These are phyloP conservation scores for Clarias fuscus DNA, from an alignment of 2,797 vertebrate genomes.

Conservation along the genomic window DNA sequence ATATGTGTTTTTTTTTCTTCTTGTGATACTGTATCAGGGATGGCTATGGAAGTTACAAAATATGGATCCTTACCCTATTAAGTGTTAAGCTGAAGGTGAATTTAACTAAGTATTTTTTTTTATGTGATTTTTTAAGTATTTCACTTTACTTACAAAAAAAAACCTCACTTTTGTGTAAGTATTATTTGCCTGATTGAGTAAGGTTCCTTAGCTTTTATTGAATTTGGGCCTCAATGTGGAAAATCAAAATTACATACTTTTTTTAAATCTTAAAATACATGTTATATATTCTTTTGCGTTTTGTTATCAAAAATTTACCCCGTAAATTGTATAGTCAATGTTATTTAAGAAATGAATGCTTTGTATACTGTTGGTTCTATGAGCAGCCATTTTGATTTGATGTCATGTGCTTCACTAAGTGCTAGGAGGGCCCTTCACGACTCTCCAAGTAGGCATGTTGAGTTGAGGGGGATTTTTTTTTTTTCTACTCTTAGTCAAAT, in stretches of 20 bases:
- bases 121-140: neutral
- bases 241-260: neutral
- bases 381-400: neutral
- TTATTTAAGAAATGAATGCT: neutral
- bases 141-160: neutral
- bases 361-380: neutral
- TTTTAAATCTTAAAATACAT: neutral
- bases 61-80: no score
- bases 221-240: neutral
- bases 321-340: neutral
- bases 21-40: no score
- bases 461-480: neutral
- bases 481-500: neutral
- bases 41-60: no score
- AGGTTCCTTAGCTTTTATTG: neutral
- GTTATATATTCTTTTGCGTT: neutral
- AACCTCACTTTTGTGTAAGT: neutral
- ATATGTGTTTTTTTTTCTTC: no score
- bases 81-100: neutral
- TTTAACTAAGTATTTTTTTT: neutral
- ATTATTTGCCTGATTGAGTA: neutral
- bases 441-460: neutral
- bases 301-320: neutral
- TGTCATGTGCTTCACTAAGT: neutral
- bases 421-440: neutral